These are phyloP conservation scores for Anas platyrhynchos DNA, from an alignment of 2,113 vertebrate genomes.

Conservation along the genomic window DNA sequence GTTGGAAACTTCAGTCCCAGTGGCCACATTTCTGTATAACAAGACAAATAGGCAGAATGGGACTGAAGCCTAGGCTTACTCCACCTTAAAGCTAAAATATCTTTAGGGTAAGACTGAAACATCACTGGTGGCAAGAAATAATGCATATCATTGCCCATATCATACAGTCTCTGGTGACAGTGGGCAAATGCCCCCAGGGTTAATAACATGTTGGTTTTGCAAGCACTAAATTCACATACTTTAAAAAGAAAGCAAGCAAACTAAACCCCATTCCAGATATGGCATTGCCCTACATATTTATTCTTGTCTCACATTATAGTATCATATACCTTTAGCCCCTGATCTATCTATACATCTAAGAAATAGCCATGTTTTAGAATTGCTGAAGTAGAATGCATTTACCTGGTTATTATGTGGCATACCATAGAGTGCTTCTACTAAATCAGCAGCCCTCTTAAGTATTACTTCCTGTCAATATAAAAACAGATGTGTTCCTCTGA, in stretches of 20 bases:
- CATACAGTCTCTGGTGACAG: neutral
- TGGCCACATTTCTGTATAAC: neutral
- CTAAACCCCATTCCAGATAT: neutral
- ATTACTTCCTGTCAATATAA: conserved; percentile 90
- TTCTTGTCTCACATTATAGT: neutral
- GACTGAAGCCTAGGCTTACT: neutral
- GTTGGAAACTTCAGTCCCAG: neutral
- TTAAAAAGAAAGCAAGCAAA: neutral
- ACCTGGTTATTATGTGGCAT: conserved; percentile 98
- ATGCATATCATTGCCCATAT: neutral
- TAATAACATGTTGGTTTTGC: neutral
- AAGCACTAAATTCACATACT: conserved; percentile 18
- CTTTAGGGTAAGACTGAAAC: neutral
- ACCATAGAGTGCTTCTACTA: conserved; percentile 94
- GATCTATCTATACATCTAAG: neutral
- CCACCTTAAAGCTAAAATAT: neutral
- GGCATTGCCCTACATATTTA: neutral
- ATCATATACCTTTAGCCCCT: neutral
- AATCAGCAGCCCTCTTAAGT: conserved; percentile 92
- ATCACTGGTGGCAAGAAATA: neutral
- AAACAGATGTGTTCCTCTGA: conserved; percentile 56
- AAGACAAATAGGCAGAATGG: neutral
- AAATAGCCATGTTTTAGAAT: neutral
- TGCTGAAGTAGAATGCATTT: conserved; percentile 49
- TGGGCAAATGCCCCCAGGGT: neutral